These are phyloP conservation scores for Sebastes trivittatus DNA, from an alignment of 2,797 vertebrate species.

Conservation along the genomic window DNA sequence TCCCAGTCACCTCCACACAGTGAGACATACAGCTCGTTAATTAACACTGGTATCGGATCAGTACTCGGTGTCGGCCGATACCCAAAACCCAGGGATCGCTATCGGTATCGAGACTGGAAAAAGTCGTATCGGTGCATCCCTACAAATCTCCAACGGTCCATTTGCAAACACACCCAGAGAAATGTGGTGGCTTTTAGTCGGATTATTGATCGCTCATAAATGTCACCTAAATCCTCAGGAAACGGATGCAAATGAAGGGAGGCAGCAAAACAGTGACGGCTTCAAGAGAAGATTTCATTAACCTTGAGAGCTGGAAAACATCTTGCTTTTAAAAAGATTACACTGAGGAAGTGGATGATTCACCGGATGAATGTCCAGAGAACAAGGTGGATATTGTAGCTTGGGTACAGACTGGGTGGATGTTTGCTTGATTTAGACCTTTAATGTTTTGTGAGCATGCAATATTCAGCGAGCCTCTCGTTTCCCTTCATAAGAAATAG, in stretches of 20 bases:
- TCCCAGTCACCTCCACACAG: too few relatives aligned
- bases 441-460: too few relatives aligned
- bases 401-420: neutral
- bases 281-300: neutral
- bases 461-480: neutral
- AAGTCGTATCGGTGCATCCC: too few relatives aligned
- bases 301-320: neutral
- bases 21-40: too few relatives aligned
- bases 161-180: neutral
- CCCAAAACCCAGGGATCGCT: too few relatives aligned
- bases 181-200: neutral
- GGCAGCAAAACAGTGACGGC: too few relatives aligned
- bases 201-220: slow-evolving; percentile 28
- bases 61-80: too few relatives aligned
- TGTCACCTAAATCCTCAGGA: slow-evolving; percentile 25
- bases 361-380: neutral
- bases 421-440: neutral
- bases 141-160: neutral
- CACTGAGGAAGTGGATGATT: neutral
- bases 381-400: neutral
- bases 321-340: neutral
- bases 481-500: neutral
- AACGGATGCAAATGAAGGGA: neutral
- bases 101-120: too few relatives aligned
- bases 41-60: too few relatives aligned